These are phyloP conservation scores for Fundulus diaphanus DNA, from an alignment of 2,797 vertebrate genomes.

Conservation along the genomic window DNA sequence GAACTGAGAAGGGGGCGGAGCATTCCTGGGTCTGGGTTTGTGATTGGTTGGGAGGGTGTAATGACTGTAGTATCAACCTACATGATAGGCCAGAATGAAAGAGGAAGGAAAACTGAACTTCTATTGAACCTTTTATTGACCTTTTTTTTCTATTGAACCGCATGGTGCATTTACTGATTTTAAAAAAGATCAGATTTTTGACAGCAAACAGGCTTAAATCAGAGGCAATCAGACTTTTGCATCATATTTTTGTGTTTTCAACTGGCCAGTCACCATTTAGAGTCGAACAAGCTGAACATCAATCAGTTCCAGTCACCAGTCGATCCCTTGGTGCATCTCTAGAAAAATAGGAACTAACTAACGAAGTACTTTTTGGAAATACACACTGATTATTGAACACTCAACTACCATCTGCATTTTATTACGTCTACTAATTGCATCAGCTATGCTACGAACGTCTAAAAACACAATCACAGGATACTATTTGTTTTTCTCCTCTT, in stretches of 20 bases:
- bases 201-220: too few species aligned
- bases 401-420: constrained; percentile 22
- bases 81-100: too few species aligned
- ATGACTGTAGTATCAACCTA: too few species aligned
- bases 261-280: not conserved
- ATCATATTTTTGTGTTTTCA: not conserved
- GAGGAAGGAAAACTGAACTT: too few species aligned
- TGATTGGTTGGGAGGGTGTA: too few species aligned
- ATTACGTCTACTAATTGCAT: constrained; percentile 71
- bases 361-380: constrained; percentile 22
- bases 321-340: constrained; percentile 1
- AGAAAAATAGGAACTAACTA: constrained; percentile 12
- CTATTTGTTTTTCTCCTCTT: constrained; percentile 39
- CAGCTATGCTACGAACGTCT: constrained; percentile 36
- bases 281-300: not conserved
- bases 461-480: constrained; percentile 6
- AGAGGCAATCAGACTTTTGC: too few species aligned
- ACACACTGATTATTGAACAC: constrained; percentile 17
- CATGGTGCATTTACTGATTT: not conserved
- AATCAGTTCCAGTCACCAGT: not conserved
- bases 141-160: too few species aligned
- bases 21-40: too few species aligned
- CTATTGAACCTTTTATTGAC: too few species aligned
- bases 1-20: too few species aligned
- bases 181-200: not conserved